These are phyloP conservation scores for Oscheius onirici DNA, from an alignment of 2,888 invertebrate genomes.

Conservation along the genomic window DNA sequence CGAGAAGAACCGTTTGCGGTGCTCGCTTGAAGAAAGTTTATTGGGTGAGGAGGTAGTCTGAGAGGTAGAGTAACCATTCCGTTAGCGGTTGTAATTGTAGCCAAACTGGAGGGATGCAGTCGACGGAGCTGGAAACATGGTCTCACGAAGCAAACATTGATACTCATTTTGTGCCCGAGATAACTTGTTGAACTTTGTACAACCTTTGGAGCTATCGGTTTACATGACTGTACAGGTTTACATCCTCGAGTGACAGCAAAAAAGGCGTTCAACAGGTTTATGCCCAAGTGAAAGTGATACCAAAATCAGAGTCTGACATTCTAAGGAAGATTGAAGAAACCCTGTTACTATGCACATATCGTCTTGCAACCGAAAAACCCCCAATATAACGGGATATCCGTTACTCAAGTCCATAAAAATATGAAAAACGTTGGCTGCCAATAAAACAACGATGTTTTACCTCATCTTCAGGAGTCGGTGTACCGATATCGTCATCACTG, in stretches of 20 bases:
- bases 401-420: neutral
- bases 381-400: no score
- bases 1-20: neutral
- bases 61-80: slow-evolving; percentile 28
- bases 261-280: no score
- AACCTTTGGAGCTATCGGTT: no score
- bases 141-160: neutral
- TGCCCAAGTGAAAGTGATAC: no score
- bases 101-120: slow-evolving; percentile 17
- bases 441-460: neutral
- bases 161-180: neutral
- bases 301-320: no score
- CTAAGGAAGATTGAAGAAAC: no score
- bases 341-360: no score
- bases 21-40: slow-evolving; percentile 11
- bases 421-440: neutral
- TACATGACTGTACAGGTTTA: no score
- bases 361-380: no score
- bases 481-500: slow-evolving; percentile 46
- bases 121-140: slow-evolving; percentile 3
- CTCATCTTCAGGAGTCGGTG: slow-evolving; percentile 22
- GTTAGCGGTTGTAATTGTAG: slow-evolving; percentile 27
- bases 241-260: no score
- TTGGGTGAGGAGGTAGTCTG: slow-evolving; percentile 5
- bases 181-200: no score